A percentile compares a stretch with the other conserved stretches of the same genome.
phyloP scores from a whole-genome alignment of 2,888 invertebrate species.

The Brachypterus glaber region DNA sequence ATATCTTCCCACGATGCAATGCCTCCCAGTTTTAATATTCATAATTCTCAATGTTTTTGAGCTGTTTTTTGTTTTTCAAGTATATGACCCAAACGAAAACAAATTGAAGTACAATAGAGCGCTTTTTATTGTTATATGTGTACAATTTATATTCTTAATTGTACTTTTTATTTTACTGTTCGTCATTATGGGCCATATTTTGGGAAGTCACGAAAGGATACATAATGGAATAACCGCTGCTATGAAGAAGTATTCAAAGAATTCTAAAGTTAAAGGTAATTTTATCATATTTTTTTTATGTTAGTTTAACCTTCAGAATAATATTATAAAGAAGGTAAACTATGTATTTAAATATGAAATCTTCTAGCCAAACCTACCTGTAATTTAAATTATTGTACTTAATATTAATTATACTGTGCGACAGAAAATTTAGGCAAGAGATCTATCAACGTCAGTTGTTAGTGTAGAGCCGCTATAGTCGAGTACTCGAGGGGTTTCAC shows the following conservation, averaged over 20 bases:
- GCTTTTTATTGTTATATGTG: slow-evolving; percentile 25
- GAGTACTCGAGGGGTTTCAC: too few species aligned
- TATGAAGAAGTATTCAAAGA: slow-evolving; percentile 48
- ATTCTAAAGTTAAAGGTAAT: slow-evolving; percentile 47
- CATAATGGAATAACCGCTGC: slow-evolving; percentile 49
- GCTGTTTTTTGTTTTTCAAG: slow-evolving; percentile 25
- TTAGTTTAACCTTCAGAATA: too few species aligned
- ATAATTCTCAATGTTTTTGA: slow-evolving; percentile 26
- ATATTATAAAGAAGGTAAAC: too few species aligned
- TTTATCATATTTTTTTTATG: too few species aligned
- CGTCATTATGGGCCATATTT: slow-evolving; percentile 28
- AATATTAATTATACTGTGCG: too few species aligned
- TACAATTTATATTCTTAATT: slow-evolving; percentile 20
- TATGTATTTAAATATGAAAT: too few species aligned
- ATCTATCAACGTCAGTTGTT: too few species aligned
- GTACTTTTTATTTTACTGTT: slow-evolving; percentile 26
- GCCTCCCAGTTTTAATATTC: slow-evolving; percentile 26
- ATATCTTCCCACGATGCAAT: slow-evolving; percentile 27
- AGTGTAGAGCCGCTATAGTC: too few species aligned
- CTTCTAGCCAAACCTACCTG: too few species aligned
- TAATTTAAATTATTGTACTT: too few species aligned
- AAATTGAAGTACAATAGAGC: slow-evolving; percentile 24
- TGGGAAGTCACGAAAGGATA: slow-evolving; percentile 25
- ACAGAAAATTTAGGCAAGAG: too few species aligned
- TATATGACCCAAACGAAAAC: slow-evolving; percentile 23